Base-by-base conservation (phyloP, 2,888 invertebrate species). In the Ferdinandea cuprea region DNA sequence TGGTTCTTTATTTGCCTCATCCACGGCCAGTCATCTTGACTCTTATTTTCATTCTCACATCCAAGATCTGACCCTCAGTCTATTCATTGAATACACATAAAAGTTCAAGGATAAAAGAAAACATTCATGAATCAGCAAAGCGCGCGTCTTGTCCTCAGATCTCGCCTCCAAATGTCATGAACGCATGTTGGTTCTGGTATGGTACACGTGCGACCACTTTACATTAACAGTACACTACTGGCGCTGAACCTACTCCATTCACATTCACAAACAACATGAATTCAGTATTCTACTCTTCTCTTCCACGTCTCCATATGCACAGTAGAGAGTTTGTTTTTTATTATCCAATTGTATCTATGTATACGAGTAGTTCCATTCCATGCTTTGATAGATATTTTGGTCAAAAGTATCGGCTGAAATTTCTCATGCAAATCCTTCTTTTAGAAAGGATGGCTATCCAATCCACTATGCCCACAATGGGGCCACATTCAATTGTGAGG, bases 371-470 rank as follows among this genome's bases (percentile, higher is more conserved):
- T 44, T 9, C 21, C 17, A 19, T 25, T 25, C 5, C 5, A 5
- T 25, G 5, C 5, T 5, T 25, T 3, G 25, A 25, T 25, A 25
- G 58, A 2, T 25, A 5, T 25, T 25, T 25, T 25, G 2, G 58
- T 58, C 15, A 42, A 58, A 25, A 25, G 42, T 58, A 58, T 25
- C 25, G 4, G 40, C 17, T 17, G 30, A 17, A 44, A 63, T 48
- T 37, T 37, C 15, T 15, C 48, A 63, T 63, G 48, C 50, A 63
- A 63, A 63, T 63, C 63, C 63, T 37, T 35, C 19, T 54, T 35
- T 35, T 32, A 52, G 32, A 52, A 17, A 6, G 50, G 32, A 52
- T 52, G 15, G n/a, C 37, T n/a, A 37, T 37, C 8, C 15, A 1
- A 32, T 32, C 52, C 30, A 52, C 30, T 30, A 28, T 28, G 19